Conservation (phyloP, 64 coral and sea anemone species). For the Orbicella faveolata region DNA sequence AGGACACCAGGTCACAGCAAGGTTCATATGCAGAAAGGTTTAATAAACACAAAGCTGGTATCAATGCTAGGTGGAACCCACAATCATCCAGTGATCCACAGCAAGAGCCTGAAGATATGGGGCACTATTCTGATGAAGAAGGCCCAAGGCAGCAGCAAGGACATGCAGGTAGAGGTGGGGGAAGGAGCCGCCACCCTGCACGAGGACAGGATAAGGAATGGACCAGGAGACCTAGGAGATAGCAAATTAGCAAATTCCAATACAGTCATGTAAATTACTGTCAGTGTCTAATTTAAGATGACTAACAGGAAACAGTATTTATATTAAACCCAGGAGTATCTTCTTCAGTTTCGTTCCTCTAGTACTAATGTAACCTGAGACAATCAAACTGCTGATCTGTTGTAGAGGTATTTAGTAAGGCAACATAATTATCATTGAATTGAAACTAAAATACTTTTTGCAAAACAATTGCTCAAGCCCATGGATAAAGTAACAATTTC, state of each 20-base stretch:
- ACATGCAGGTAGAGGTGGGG: not conserved
- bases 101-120: conserved; percentile 5
- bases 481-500: too few relatives aligned
- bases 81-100: not conserved
- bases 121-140: conserved; percentile 13
- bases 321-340: too few relatives aligned
- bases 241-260: not conserved
- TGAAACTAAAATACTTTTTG: too few relatives aligned
- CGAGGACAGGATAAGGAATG: not conserved
- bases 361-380: too few relatives aligned
- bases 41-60: not conserved
- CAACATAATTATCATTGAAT: too few relatives aligned
- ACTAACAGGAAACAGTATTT: too few relatives aligned
- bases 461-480: too few relatives aligned
- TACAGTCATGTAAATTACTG: not conserved
- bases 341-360: too few relatives aligned
- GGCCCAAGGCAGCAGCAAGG: not conserved
- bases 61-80: not conserved
- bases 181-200: not conserved
- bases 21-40: conserved; percentile 26
- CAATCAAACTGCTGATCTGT: too few relatives aligned
- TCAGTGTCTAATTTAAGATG: too few relatives aligned
- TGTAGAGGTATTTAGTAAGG: too few relatives aligned
- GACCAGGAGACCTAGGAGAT: not conserved
- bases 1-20: conserved; percentile 20